phyloP scores from a whole-genome alignment of 2,888 invertebrate species.

The Agrenia bidenticulata region DNA sequence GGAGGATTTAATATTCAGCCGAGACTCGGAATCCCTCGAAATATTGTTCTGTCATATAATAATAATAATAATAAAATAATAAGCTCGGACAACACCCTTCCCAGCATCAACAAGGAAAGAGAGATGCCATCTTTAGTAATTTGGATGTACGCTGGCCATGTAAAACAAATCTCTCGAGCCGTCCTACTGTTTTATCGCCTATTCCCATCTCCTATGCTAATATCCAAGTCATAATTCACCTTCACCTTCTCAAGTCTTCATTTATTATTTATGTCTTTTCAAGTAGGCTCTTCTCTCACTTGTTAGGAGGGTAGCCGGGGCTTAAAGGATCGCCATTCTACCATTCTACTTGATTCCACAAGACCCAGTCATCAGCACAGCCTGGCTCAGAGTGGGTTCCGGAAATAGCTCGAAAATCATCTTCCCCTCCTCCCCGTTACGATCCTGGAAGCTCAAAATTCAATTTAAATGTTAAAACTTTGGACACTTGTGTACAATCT shows the following conservation, averaged over 20 bases:
- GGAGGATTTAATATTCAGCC: neutral
- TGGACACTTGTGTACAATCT: neutral
- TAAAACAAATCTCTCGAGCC: slow-evolving; percentile 26
- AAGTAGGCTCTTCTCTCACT: neutral
- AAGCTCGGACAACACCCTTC: too few species aligned
- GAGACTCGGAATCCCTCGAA: too few species aligned
- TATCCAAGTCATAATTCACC: slow-evolving; percentile 28
- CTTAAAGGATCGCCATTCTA: too few species aligned
- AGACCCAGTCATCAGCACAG: too few species aligned
- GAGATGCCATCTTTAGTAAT: slow-evolving; percentile 14
- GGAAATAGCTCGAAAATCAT: too few species aligned
- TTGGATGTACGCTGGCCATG: slow-evolving; percentile 18
- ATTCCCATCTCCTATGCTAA: slow-evolving; percentile 25
- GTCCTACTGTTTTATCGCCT: slow-evolving; percentile 30
- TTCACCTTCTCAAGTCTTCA: slow-evolving; percentile 15
- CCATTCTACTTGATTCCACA: too few species aligned
- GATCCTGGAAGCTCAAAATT: slow-evolving; percentile 1
- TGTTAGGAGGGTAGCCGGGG: neutral
- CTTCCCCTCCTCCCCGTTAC: neutral
- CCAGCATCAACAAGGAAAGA: neutral
- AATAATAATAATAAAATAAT: too few species aligned
- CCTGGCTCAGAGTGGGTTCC: too few species aligned
- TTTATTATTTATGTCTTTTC: slow-evolving; percentile 17
- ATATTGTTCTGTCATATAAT: too few species aligned
- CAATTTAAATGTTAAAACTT: slow-evolving; percentile 16